Base-by-base conservation (phyloP, 2,888 invertebrate species). In the Eristalis intricaria region DNA sequence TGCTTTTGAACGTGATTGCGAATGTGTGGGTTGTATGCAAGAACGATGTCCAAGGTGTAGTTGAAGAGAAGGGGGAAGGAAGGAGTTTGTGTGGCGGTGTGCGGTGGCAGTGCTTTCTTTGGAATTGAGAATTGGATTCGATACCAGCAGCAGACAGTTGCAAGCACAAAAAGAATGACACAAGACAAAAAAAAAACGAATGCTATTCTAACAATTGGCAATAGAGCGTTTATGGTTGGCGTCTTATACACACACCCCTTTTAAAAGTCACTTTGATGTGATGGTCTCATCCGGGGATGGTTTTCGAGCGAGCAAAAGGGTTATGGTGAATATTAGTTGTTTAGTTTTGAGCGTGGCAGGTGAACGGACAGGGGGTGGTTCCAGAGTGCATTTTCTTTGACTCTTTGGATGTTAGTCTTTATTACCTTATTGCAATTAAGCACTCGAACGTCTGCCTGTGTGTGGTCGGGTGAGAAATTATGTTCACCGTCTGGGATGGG, bases 141-240 rank as follows among this genome's bases (percentile, higher is more conserved):
- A 81, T 78, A 78, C 60, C 77, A 86, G 70, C 69, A 32, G 71
- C 73, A 86, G 86, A 83, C 86, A 63, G 61, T 75, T 65, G 70
- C 63, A 75, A 74, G 66, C 13, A 50, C 69, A 71, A 83, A 78
- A 63, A 50, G 29, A 78, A 64, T 26, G 56, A 63, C n/a, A 71
- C 63, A 76, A 61, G 50, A 68, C 26, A 58, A 35, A 69, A 68
- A 40, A 60, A 70, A 60, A 60, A 29, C 2, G 40, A 22, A 69
- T 69, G n/a, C 50, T 35, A 32, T 26, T 77, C 64, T 65, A 66
- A 81, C 71, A 71, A 85, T 69, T 69, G 65, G 66, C 73, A 84
- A 69, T 84, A 64, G 65, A 64, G 50, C 79, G 83, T 86, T 82
- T 78, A 86, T 83, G 87, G 84, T 65, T 87, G 84, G 80, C 63